Evolutionary conservation across 2,113 vertebrate species (phyloP), one percentile per base, ranked within the genome.

Genomic region (Carettochelys insculpta): DNA sequence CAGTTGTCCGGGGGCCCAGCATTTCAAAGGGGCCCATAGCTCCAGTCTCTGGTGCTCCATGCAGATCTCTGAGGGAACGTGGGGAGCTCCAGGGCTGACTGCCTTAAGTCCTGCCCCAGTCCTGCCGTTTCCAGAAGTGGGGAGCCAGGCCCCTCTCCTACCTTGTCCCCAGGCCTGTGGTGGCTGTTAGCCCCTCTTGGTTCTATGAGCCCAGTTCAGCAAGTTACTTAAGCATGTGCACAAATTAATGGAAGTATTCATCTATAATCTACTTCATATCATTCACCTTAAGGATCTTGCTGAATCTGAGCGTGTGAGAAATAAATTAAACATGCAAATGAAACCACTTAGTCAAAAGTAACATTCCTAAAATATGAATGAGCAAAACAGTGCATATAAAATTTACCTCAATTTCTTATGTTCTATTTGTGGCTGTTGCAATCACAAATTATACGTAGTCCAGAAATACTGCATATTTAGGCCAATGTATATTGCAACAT

Each of bases 341-440:
- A 81, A 95, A 90, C 51, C 94, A 86, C 90, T 96, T 94, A 96
- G 94, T 92, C 92, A 95, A 87, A n/a, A 73, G 77, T 25, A 85
- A 54, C 80, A 54, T 16, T 54, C 77, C 61, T 45, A 90, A 87
- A 56, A 83, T 82, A 82, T 91, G 95, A 97, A 92, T 90, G 88
- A 95, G 87, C 83, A 93, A 93, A 80, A 77, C 83, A 31, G 48
- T 81, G 83, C 22, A 79, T 8, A 8, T 83, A 86, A 90, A 56
- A 51, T 83, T 20, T 80, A 77, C 71, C 86, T 81, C 87, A 77
- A 90, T 81, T 95, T 83, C 85, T 90, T 61, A 43, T 53, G 82
- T 24, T 80, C 80, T 89, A 38, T 76, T 80, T 83, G 88, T 45
- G 85, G 86, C 90, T 95, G 87, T 53, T 87, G 95, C 93, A 96